Percentiles rank a stretch among this genome's conserved stretches.
These are phyloP conservation scores for Apodemia mormo DNA, from an alignment of 2,888 invertebrate species.

Conservation along the genomic window DNA sequence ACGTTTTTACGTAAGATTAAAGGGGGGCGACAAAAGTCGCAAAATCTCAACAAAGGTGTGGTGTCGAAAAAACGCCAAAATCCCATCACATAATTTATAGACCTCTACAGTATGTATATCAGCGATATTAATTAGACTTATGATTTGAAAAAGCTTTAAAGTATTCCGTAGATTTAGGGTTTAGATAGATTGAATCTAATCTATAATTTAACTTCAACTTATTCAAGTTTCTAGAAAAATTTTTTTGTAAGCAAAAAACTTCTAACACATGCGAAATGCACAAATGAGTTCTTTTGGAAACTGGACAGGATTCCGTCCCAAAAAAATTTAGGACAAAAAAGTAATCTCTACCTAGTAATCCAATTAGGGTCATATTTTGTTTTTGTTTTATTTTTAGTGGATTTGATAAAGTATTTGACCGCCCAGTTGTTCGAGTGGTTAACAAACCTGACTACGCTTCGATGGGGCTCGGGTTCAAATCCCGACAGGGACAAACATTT, in stretches of 20 bases:
- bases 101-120: no score
- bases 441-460: no score
- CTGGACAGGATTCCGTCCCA: neutral
- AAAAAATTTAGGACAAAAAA: neutral
- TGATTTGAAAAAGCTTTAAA: neutral
- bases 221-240: neutral
- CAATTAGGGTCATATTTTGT: neutral
- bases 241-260: neutral
- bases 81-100: no score
- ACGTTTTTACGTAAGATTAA: no score
- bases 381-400: no score
- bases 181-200: conserved; percentile 10
- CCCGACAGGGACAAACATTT: no score
- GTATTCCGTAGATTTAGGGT: neutral
- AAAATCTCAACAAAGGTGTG: no score
- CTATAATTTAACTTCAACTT: neutral
- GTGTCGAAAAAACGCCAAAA: no score
- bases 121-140: neutral
- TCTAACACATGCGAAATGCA: neutral
- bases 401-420: no score
- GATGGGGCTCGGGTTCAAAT: no score
- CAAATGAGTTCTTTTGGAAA: neutral
- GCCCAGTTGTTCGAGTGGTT: no score
- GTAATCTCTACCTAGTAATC: neutral
- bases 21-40: no score